Conservation (phyloP, 1,140 invertebrate genomes). For the Drosophila triauraria region DNA sequence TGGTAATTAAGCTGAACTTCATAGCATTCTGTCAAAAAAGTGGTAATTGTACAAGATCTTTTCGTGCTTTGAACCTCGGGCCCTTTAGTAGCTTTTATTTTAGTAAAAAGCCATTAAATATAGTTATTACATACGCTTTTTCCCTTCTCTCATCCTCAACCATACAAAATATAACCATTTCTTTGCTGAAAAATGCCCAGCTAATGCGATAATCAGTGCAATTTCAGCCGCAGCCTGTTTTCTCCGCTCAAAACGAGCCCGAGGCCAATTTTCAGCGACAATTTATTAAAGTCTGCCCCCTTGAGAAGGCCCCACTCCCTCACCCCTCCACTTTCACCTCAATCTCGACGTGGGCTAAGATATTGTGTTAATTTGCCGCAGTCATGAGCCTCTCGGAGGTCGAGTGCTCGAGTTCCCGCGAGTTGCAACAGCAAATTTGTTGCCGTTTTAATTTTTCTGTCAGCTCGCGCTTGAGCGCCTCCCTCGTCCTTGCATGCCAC, state of each 20-base stretch:
- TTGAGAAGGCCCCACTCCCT: conserved; percentile 11
- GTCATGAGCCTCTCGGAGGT: conserved; percentile 64
- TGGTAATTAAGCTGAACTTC: too few species aligned
- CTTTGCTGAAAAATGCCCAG: conserved; percentile 28
- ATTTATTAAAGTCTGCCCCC: conserved; percentile 61
- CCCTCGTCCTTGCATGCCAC: conserved; percentile 41
- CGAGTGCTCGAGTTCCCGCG: conserved; percentile 1
- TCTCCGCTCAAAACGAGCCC: background rate
- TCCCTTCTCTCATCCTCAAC: too few species aligned
- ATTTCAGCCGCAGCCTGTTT: conserved; percentile 43
- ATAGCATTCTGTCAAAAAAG: too few species aligned
- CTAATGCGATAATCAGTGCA: conserved; percentile 64
- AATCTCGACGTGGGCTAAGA: conserved; percentile 49
- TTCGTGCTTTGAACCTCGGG: too few species aligned
- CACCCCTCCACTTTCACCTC: background rate
- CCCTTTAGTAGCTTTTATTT: too few species aligned
- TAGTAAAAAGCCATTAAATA: too few species aligned
- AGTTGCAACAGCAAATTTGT: conserved; percentile 72
- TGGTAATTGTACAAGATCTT: too few species aligned
- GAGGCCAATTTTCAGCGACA: conserved; percentile 58
- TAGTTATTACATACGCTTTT: too few species aligned
- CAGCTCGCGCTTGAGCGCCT: conserved; percentile 72
- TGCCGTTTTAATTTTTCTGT: conserved; percentile 77
- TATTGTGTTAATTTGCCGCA: conserved; percentile 79
- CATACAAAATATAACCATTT: too few species aligned